Base-by-base conservation (phyloP, 2,888 invertebrate species). In the Tiphia femorata region DNA sequence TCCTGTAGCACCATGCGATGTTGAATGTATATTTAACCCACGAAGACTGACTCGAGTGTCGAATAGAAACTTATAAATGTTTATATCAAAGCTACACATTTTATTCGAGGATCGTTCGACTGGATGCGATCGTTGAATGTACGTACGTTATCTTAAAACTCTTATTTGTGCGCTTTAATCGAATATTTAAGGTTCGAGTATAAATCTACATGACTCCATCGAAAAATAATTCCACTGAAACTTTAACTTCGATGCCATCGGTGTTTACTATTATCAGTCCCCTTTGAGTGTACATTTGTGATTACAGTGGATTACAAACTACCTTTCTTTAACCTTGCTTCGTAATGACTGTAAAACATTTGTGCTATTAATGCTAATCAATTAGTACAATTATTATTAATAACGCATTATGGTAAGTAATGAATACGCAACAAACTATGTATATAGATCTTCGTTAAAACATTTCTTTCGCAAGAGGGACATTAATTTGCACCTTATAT, bases 1-100 rank as follows among this genome's bases (percentile, higher is more conserved):
- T 64, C 57, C 62, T 67, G 67, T 73, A 78, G 76, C 76, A 77
- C 78, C 76, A 67, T 70, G 65, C 71, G 70, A 72, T 67, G 68
- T 67, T 64, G 47, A 71, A 64, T 67, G 67, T 62, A 70, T 43
- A 73, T 65, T 57, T 42, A 53, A 55, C 64, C 58, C 64, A 63
- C 57, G 49, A 61, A 55, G 62, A 71, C 61, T 55, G 62, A 67
- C 58, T 48, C 55, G 50, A 43, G 35, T 40, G 40, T 30, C 30
- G 37, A 37, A 25, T 16, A 17, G 46, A 47, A 30, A 46, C 20
- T 50, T 41, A 37, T 42, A 57, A 33, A 42, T 53, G 20, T 35
- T 42, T 30, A 19, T 25, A 37, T 54, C 19, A 49, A 44, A 20
- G n/a, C n/a, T n/a, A n/a, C n/a, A n/a, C n/a, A n/a, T 25, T 25